These are phyloP conservation scores for Labrus mixtus DNA, from an alignment of 2,113 vertebrate genomes.

Conservation along the genomic window DNA sequence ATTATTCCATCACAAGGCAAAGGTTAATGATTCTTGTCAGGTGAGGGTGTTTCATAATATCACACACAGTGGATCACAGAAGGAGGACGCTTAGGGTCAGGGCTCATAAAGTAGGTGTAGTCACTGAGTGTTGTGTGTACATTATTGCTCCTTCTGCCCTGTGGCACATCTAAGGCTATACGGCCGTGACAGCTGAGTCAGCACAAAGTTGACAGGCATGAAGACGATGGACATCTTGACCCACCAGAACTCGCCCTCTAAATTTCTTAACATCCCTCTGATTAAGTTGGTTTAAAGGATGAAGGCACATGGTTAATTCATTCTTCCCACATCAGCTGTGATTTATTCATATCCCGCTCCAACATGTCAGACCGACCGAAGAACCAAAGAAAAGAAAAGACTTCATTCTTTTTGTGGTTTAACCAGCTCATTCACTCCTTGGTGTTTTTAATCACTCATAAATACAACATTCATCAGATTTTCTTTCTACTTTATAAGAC, in stretches of 20 bases:
- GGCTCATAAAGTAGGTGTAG: slow-evolving; percentile 2
- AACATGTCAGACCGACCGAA: slow-evolving; percentile 38
- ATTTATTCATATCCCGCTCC: slow-evolving; percentile 62
- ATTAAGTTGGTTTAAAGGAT: slow-evolving; percentile 66
- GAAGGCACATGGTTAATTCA: slow-evolving; percentile 74
- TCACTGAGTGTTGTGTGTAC: slow-evolving; percentile 22
- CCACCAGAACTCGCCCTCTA: neutral
- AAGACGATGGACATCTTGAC: slow-evolving; percentile 41
- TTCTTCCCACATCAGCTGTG: slow-evolving; percentile 66
- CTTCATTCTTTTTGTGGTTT: slow-evolving; percentile 36
- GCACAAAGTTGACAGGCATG: slow-evolving; percentile 54
- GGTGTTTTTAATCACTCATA: neutral
- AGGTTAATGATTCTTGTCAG: neutral
- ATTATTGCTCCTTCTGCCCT: neutral
- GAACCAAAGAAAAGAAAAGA: slow-evolving; percentile 21
- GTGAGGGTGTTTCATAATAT: neutral
- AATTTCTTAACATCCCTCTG: slow-evolving; percentile 58
- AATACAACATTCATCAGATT: slow-evolving; percentile 9
- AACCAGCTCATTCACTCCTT: slow-evolving; percentile 5
- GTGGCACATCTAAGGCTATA: slow-evolving; percentile 41
- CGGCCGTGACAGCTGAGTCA: slow-evolving; percentile 59
- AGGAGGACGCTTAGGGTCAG: neutral
- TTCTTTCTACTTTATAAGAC: slow-evolving; percentile 4
- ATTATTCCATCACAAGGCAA: neutral
- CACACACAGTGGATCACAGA: neutral